Base-by-base conservation (phyloP, 2,797 vertebrate species). In the Halcyon badia region DNA sequence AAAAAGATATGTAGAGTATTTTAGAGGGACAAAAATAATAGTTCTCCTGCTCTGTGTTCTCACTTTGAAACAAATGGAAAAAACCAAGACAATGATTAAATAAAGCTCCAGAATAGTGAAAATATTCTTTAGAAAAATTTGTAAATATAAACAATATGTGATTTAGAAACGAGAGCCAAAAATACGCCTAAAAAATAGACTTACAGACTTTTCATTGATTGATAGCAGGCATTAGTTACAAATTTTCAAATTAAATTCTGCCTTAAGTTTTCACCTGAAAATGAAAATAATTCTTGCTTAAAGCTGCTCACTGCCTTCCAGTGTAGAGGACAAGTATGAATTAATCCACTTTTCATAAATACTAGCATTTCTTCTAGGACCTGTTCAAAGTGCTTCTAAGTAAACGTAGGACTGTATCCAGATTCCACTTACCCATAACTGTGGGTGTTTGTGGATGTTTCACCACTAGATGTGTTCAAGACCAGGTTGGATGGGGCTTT, bases 81-180 rank as follows among this genome's bases (percentile, higher is more conserved):
- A 82, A 51, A 93, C 2, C 35, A 95, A 96, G 85, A 76, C 65
- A 96, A 94, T 56, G 87, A 81, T 89, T 91, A 96, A 97, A 93
- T 87, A 89, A 96, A 96, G 83, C 69, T 96, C 54, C 46, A 83
- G 81, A 95, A 84, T 96, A 95, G 61, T 97, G 92, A 87, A 95
- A 91, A 91, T 93, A 83, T 94, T 94, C 77, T 73, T 68, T 83
- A 86, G 87, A 85, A 96, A 94, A 97, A 90, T 87, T 92, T 71
- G 52, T 61, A 97, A 97, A 97, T 96, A 93, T 77, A 97, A 97
- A 96, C 94, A 97, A 94, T 93, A 95, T 97, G 95, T 83, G 70
- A 73, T 92, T 93, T 80, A 92, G 44, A 94, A 90, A 75, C 85
- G 51, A 41, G 51, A 96, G 83, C 89, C 95, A 96, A 97, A 94